Percentiles rank a stretch among this genome's conserved stretches.
These are phyloP conservation scores for Trichosurus vulpecula DNA, from an alignment of 2,797 vertebrate species.

Conservation along the genomic window DNA sequence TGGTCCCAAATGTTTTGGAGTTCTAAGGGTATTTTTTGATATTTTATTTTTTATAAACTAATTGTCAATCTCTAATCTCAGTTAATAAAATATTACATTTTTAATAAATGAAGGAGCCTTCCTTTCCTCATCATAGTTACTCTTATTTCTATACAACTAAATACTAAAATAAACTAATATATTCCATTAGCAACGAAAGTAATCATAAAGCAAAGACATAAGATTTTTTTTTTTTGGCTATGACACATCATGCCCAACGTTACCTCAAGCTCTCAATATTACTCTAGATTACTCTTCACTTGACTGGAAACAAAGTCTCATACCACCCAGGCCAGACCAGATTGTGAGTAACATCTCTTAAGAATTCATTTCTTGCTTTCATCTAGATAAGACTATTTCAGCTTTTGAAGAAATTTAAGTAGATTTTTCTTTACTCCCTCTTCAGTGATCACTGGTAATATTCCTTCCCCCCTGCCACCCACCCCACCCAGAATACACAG, in stretches of 20 bases:
- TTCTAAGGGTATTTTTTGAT: too few relatives aligned
- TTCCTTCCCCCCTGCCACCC: too few relatives aligned
- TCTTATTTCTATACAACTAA: not conserved
- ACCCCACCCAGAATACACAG: not conserved
- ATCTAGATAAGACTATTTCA: not conserved
- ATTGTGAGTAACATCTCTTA: not conserved
- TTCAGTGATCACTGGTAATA: not conserved
- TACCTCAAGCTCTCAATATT: not conserved
- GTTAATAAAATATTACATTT: not conserved
- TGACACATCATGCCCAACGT: not conserved
- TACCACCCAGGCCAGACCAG: too few relatives aligned
- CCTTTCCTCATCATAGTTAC: not conserved
- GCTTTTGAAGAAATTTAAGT: not conserved
- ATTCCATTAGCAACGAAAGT: not conserved
- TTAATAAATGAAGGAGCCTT: not conserved
- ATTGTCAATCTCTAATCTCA: not conserved
- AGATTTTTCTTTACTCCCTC: not conserved
- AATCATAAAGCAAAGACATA: not conserved
- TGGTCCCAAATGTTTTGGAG: too few relatives aligned
- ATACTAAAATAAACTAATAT: not conserved
- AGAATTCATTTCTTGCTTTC: not conserved
- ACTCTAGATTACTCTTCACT: not conserved
- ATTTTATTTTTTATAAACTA: not conserved
- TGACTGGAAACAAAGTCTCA: not conserved
- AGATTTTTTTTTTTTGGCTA: not conserved